Evolutionary conservation across 1,140 invertebrate species (phyloP).

Genomic region (Marisa cornuarietis): DNA sequence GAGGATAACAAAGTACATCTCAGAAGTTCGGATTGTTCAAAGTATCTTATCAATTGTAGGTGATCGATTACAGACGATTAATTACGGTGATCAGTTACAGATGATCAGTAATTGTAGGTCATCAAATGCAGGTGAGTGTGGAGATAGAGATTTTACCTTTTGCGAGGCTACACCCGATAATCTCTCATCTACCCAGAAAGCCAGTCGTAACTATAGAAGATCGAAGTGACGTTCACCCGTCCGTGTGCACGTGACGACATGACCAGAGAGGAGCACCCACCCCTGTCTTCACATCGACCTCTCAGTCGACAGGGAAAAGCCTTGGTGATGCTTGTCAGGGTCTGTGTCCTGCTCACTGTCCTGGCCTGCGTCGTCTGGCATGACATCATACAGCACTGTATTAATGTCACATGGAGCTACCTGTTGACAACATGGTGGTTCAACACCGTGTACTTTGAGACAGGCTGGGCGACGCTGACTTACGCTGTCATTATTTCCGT

Average conservation of each 20-base stretch:
- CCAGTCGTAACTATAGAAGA: too few species aligned
- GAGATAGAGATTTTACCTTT: too few species aligned
- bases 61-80: too few species aligned
- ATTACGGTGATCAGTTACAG: too few species aligned
- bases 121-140: too few species aligned
- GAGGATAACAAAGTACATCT: too few species aligned
- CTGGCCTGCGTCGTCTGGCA: not conserved
- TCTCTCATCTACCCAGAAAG: too few species aligned
- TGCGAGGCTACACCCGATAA: too few species aligned
- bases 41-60: too few species aligned
- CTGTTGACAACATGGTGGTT: conserved; percentile 10
- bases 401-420: conserved; percentile 16
- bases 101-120: too few species aligned
- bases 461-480: conserved; percentile 41
- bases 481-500: conserved; percentile 44
- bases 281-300: not conserved
- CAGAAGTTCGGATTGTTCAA: too few species aligned
- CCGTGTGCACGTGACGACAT: not conserved
- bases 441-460: conserved; percentile 52
- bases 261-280: not conserved
- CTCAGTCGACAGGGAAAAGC: not conserved
- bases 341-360: not conserved
- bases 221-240: not conserved
- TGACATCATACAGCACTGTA: conserved; percentile 6
- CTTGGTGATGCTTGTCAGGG: not conserved